Conservation (phyloP, 2,888 invertebrate species). For the Chirona hameri region DNA sequence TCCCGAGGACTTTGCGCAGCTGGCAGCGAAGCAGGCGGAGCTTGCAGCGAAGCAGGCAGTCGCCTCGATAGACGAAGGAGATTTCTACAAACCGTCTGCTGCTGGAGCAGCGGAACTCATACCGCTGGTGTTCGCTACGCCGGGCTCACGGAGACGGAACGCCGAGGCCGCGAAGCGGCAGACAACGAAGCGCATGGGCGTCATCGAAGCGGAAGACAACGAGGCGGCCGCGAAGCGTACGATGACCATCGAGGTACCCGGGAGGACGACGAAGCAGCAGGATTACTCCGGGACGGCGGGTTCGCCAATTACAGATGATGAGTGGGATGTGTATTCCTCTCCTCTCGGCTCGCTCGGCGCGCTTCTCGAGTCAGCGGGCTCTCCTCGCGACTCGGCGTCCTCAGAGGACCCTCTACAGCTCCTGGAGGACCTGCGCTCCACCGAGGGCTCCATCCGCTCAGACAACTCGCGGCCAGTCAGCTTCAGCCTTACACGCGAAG, state of each 20-base stretch:
- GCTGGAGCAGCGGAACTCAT: neutral
- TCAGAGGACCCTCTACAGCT: slow-evolving; percentile 3
- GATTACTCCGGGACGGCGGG: neutral
- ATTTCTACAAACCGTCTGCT: neutral
- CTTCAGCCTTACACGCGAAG: neutral
- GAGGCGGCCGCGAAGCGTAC: neutral
- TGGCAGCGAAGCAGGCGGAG: neutral
- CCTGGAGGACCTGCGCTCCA: neutral
- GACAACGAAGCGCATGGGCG: too few species aligned
- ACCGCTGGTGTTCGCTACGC: neutral
- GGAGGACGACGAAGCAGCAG: neutral
- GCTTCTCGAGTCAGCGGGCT: neutral
- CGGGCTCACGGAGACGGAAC: neutral
- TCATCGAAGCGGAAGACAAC: neutral
- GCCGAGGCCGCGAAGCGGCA: neutral
- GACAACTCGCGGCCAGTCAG: neutral
- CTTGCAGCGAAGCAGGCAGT: neutral
- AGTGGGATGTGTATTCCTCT: neutral
- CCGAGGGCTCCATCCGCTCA: too few species aligned
- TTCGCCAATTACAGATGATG: neutral
- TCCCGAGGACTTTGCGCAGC: neutral
- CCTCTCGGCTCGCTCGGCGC: neutral
- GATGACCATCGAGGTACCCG: neutral
- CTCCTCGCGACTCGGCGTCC: neutral
- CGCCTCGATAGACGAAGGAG: neutral